Evolutionary conservation across 2,113 vertebrate genomes (phyloP), one percentile per base, ranked within the genome.

Genomic region (Pantherophis guttatus): DNA sequence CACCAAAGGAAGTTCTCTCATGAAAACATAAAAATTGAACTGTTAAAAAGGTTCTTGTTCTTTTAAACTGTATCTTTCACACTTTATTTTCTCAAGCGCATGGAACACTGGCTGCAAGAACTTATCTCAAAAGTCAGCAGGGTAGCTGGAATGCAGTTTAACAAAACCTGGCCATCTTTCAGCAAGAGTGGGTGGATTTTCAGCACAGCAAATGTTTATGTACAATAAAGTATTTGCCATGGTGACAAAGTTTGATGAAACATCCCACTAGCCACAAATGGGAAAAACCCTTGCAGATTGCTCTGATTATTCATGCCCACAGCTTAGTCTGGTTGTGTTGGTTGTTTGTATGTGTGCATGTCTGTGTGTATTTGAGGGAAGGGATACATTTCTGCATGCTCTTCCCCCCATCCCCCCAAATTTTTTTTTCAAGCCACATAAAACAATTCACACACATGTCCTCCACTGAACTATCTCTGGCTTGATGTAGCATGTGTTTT

Each of bases 151-250:
- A 98, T 98, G 97, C 95, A 98, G 97, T 98, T 98, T 98, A 97
- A 97, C 97, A 98, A 98, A 98, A 98, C 96, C 97, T 98, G 98
- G 97, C 97, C 97, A 96, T 98, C 97, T 98, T 98, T 98, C 98
- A 98, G 97, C 96, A 96, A 96, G 97, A 98, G 98, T 98, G 98
- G 98, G 98, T 97, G 98, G 98, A 98, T 98, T 98, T 97, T 97
- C 97, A 98, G 97, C 97, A 44, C 97, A 97, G 98, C 97, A 98
- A 98, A 98, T 98, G 98, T 98, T 98, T 98, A 98, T 98, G 97
- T 98, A 98, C 98, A 98, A 98, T 97, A 96, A 98, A 98, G 96
- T 98, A 98, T 98, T 98, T 98, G 97, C 98, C 97, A 98, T 98
- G 97, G 98, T 97, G 98, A 98, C 98, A 98, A 98, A 98, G 97